These are phyloP conservation scores for Carduelis carduelis DNA, from an alignment of 2,797 vertebrate genomes.

Conservation along the genomic window DNA sequence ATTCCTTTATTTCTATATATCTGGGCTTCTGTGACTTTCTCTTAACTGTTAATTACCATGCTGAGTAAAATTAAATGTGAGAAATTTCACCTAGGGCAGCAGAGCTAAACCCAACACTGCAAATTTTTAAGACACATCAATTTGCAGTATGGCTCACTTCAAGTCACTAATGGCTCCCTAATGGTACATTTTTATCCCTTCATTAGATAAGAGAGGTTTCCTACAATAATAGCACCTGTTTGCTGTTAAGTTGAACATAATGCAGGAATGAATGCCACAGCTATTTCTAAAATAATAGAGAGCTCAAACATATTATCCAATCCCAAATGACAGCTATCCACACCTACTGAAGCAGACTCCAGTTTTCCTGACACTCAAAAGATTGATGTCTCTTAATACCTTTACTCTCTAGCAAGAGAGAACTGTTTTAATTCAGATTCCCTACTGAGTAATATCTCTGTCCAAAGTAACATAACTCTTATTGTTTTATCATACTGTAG, in stretches of 20 bases:
- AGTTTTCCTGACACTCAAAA: not conserved
- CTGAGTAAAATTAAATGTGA: not conserved
- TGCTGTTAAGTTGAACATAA: not conserved
- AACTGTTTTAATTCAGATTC: not conserved
- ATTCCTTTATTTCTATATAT: not conserved
- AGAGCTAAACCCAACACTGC: not conserved
- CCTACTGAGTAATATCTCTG: not conserved
- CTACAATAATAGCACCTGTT: not conserved
- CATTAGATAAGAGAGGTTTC: not conserved
- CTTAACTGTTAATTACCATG: not conserved
- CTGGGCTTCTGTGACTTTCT: not conserved
- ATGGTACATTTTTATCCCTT: not conserved
- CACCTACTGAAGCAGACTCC: not conserved
- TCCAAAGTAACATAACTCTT: not conserved
- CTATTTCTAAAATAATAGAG: not conserved
- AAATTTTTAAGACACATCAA: not conserved
- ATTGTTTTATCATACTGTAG: not conserved
- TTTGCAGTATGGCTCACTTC: not conserved
- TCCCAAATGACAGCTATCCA: not conserved
- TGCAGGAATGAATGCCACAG: not conserved
- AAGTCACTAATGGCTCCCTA: slow-evolving; percentile 3
- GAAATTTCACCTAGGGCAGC: not conserved
- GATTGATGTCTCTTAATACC: not conserved
- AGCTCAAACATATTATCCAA: not conserved
- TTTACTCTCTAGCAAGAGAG: not conserved